Evolutionary conservation across 2,888 invertebrate species (phyloP), one percentile per base, ranked within the genome.

Genomic region (Aleiodes testaceus): DNA sequence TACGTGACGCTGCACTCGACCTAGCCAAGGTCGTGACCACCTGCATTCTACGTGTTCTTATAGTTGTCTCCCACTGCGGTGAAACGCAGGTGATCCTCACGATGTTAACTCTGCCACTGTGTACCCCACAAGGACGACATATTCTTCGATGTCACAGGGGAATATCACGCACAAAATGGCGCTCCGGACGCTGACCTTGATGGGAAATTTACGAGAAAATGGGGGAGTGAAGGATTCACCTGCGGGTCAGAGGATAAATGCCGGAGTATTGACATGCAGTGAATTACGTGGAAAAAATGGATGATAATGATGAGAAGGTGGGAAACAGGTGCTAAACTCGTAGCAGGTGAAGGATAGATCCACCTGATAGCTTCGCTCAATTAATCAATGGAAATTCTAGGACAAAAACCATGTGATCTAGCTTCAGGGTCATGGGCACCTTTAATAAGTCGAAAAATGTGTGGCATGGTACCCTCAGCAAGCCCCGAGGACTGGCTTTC

Each of bases 31-130:
- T 84, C 86, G 83, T 49, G 72, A 71, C 75, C 75, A 79, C 79
- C 79, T 80, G 82, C 86, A 86, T 85, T 86, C 86, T 84, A 84
- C 86, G 76, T 83, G 84, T 86, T 86, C 85, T 85, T 86, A 81
- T 78, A 26, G 77, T 83, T 83, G 82, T 82, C 80, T 78, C 66
- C 69, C 63, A 47, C 55, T 73, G 12, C 20, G 69, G 59, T 18
- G 47, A 69, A 65, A 47, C 53, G 75, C 82, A 81, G 81, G 79
- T 81, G 81, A 82, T 80, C 76, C 79, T 73, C 74, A 73, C 74
- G 74, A 73, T 72, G 70, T 73, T 72, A 53, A 74, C 78, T 79
- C 79, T 78, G 79, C 81, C 78, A 82, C 82, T 70, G 30, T 50
- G 73, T 81, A 80, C 82, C 72, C 42, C 59, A 59, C 42, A 59